Evolutionary conservation across 2,797 vertebrate species (phyloP).

Genomic region (Enteromius thamalakanensis): DNA sequence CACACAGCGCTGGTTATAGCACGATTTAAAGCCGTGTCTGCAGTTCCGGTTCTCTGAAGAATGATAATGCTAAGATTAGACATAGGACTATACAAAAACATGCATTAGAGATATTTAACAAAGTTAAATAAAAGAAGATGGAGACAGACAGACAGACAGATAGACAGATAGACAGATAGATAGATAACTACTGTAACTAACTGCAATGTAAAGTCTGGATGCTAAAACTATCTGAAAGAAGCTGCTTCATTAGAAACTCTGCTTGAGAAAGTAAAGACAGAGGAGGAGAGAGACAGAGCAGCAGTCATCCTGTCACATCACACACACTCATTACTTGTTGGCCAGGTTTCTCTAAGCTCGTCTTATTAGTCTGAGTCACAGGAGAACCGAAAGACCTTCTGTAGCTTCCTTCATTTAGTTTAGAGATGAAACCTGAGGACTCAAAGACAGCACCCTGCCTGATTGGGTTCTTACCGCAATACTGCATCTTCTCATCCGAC

Average conservation of each 20-base stretch:
- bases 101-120: background rate
- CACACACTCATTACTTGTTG: constrained; percentile 14
- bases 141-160: background rate
- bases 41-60: constrained; percentile 90
- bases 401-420: constrained; percentile 29
- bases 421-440: constrained; percentile 11
- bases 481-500: constrained; percentile 95
- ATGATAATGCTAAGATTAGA: background rate
- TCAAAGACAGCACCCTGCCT: constrained; percentile 12
- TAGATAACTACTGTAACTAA: background rate
- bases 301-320: background rate
- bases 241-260: constrained; percentile 17
- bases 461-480: constrained; percentile 85
- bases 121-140: background rate
- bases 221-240: background rate
- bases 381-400: constrained; percentile 7
- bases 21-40: constrained; percentile 86
- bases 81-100: background rate
- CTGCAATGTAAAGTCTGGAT: background rate
- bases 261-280: constrained; percentile 9
- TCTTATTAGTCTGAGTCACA: constrained; percentile 33
- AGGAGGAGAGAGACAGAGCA: constrained; percentile 5
- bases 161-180: background rate
- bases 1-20: constrained; percentile 89
- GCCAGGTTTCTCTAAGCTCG: constrained; percentile 8